Conservation (phyloP, 2,888 invertebrate genomes). For the Drosophila eohydei region DNA sequence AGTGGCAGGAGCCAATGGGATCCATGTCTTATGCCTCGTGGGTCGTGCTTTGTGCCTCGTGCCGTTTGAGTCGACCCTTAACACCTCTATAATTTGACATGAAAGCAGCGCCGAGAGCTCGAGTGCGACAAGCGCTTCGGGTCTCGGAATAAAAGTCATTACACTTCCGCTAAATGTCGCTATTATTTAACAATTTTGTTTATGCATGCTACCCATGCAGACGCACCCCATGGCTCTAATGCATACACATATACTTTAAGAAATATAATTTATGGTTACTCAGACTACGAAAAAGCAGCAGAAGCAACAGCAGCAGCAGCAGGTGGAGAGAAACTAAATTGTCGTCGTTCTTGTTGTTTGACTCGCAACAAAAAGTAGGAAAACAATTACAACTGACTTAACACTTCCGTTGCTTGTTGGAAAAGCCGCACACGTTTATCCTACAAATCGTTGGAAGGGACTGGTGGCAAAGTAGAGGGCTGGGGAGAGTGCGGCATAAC, state of each 20-base stretch:
- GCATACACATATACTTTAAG: slow-evolving; percentile 20
- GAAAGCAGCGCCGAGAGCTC: slow-evolving; percentile 42
- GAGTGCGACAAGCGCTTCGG: slow-evolving; percentile 72
- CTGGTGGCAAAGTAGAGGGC: neutral
- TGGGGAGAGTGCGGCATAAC: slow-evolving; percentile 35
- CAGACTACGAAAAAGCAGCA: slow-evolving; percentile 41
- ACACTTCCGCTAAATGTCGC: slow-evolving; percentile 77
- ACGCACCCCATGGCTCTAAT: neutral
- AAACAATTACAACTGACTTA: slow-evolving; percentile 81
- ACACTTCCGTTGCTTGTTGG: slow-evolving; percentile 79
- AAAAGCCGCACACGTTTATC: slow-evolving; percentile 68
- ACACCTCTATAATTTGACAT: slow-evolving; percentile 65
- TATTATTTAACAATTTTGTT: slow-evolving; percentile 78
- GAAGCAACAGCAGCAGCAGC: slow-evolving; percentile 4
- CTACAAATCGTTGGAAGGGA: slow-evolving; percentile 12
- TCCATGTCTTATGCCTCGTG: slow-evolving; percentile 5
- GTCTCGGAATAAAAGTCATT: slow-evolving; percentile 57
- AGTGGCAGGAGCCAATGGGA: slow-evolving; percentile 3
- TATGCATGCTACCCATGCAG: slow-evolving; percentile 62
- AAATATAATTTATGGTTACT: slow-evolving; percentile 76
- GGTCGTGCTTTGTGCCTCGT: slow-evolving; percentile 5
- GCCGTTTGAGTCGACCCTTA: slow-evolving; percentile 26
- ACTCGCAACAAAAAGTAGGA: slow-evolving; percentile 60
- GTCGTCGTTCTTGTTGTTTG: slow-evolving; percentile 50
- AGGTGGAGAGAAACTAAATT: slow-evolving; percentile 63